Evolutionary conservation across 1,140 invertebrate genomes (phyloP).

Genomic region (Marisa cornuarietis): DNA sequence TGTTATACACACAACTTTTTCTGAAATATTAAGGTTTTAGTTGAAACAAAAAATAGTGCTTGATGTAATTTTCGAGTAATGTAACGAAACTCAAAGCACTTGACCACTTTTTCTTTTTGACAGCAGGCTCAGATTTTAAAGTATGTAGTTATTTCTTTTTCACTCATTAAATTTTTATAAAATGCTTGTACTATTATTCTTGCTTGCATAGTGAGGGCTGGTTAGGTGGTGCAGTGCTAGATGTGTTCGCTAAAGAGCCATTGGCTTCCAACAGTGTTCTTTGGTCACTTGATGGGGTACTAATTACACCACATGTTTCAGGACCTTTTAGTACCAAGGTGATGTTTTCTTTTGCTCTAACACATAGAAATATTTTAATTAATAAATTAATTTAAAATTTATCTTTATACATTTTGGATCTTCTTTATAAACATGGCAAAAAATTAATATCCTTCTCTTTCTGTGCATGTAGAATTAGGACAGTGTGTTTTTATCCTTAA

Average conservation of each 20-base stretch:
- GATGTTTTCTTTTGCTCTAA: constrained; percentile 13
- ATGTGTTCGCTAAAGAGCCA: constrained; percentile 73
- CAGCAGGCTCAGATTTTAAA: too few species aligned
- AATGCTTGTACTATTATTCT: neutral
- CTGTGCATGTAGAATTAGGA: too few species aligned
- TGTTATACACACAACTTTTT: neutral
- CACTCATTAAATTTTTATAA: too few species aligned
- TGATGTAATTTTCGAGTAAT: too few species aligned
- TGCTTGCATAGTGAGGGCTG: constrained; percentile 58
- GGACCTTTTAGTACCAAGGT: constrained; percentile 35
- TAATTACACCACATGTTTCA: constrained; percentile 72
- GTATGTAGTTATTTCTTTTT: too few species aligned
- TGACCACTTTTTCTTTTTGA: neutral
- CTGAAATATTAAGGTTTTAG: neutral
- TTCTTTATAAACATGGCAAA: too few species aligned
- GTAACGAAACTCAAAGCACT: neutral
- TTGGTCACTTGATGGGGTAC: constrained; percentile 69
- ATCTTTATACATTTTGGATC: too few species aligned
- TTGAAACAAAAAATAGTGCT: too few species aligned
- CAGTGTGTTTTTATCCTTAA: too few species aligned
- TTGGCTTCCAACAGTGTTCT: constrained; percentile 67
- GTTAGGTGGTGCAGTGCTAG: constrained; percentile 71
- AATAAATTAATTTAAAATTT: too few species aligned
- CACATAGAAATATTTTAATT: too few species aligned
- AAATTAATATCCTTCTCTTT: too few species aligned